Evolutionary conservation across 2,113 vertebrate species (phyloP).

Genomic region (Paraplagusia blochii): DNA sequence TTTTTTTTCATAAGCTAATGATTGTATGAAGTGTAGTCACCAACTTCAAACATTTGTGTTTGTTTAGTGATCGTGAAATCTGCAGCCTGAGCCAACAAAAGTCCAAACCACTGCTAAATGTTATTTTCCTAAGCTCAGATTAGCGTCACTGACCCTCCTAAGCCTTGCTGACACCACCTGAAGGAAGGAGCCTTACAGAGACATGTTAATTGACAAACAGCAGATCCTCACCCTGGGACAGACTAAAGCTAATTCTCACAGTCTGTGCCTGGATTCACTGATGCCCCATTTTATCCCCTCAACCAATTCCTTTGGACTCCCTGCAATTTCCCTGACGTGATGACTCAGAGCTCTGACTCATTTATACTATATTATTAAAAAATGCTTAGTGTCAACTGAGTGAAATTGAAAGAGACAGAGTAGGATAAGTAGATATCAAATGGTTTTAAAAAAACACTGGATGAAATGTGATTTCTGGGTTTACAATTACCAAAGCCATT

Average conservation of each 20-base stretch:
- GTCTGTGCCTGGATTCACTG: conserved; percentile 10
- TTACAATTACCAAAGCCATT: conserved; percentile 8
- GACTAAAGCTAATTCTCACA: conserved; percentile 30
- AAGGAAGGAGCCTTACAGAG: conserved; percentile 20
- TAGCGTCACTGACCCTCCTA: conserved; percentile 47
- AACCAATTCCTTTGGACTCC: conserved; percentile 12
- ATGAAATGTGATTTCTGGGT: background rate
- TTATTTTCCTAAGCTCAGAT: conserved; percentile 50
- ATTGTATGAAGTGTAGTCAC: background rate
- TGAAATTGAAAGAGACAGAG: conserved; percentile 1
- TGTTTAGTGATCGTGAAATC: conserved; percentile 7
- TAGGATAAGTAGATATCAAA: background rate
- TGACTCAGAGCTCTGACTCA: conserved; percentile 18
- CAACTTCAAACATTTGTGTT: conserved; percentile 3
- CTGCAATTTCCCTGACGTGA: conserved; percentile 19
- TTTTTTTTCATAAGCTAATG: background rate
- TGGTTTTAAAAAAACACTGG: background rate
- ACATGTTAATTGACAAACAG: conserved; percentile 40
- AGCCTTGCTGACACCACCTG: conserved; percentile 43
- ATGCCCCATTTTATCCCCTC: conserved; percentile 3
- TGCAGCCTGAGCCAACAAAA: background rate
- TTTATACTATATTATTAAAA: conserved; percentile 16
- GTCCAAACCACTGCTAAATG: conserved; percentile 24
- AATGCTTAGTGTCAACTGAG: conserved; percentile 9
- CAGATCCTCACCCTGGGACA: conserved; percentile 39